phyloP scores from a whole-genome alignment of 2,888 invertebrate genomes.

The Linnaemya tessellans region DNA sequence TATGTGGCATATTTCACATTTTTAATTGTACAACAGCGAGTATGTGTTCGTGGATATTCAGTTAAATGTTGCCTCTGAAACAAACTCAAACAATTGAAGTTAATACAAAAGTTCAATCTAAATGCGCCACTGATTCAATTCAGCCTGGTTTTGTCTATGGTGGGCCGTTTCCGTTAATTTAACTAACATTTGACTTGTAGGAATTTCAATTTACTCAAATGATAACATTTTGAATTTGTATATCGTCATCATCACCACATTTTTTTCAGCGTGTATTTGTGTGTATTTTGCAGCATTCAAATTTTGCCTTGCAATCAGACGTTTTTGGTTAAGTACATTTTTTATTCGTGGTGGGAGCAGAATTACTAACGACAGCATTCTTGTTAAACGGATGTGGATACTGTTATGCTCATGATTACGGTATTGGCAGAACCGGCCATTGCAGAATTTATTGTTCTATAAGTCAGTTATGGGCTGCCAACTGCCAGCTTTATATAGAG shows the following conservation, averaged over 20 bases:
- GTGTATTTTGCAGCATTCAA: constrained; percentile 23
- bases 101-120: too few relatives aligned
- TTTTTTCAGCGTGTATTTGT: neutral
- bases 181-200: neutral
- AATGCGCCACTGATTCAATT: too few relatives aligned
- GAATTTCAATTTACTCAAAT: neutral
- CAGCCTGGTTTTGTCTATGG: too few relatives aligned
- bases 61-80: too few relatives aligned
- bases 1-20: too few relatives aligned
- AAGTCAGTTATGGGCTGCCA: constrained; percentile 25
- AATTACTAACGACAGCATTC: neutral
- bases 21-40: too few relatives aligned
- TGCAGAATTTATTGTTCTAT: neutral
- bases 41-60: too few relatives aligned
- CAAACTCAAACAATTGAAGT: too few relatives aligned
- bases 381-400: constrained; percentile 19
- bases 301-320: constrained; percentile 30
- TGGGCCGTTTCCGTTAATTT: neutral
- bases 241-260: neutral
- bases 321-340: constrained; percentile 47
- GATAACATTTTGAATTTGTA: neutral
- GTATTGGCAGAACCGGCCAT: neutral
- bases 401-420: neutral
- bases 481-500: constrained; percentile 40
- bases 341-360: constrained; percentile 51